Evolutionary conservation across 2,113 vertebrate genomes (phyloP), one percentile per base, ranked within the genome.

Genomic region (Brachionichthys hirsutus): DNA sequence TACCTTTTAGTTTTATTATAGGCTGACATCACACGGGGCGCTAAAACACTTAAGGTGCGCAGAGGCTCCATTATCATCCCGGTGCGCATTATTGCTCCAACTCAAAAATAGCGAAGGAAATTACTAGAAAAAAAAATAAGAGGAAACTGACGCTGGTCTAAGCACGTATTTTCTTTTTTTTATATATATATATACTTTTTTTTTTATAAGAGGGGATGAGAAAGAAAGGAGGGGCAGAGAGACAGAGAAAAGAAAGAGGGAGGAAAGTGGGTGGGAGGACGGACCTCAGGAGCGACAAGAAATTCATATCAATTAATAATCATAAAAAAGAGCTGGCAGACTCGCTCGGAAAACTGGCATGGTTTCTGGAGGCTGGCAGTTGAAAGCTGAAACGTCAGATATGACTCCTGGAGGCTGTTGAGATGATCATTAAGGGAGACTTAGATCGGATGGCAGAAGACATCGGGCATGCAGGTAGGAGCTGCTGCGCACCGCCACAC

Each of bases 1-100:
- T 93, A 93, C 92, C 92, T 93, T 92, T 91, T 88, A 87, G 85
- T 89, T 93, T 91, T 90, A 91, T 89, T 91, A 84, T 89, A 90
- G 89, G 85, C 90, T 89, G 89, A 92, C 91, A 92, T 93, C 91
- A 91, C 89, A 87, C 88, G 81, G 88, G 85, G 87, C 83, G 89
- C 89, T 91, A 87, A 88, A 89, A 88, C 90, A 86, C 88, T 88
- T 85, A 77, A 50, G 77, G 64, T 81, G 65, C 88, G 83, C 67
- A 90, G 77, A 84, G 87, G 68, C 76, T 82, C 83, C 87, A 89
- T 90, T 89, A 89, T 90, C 90, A 85, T 88, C 87, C 83, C 82
- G 54, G 57, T 72, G 75, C 76, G 74, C 81, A 73, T 83, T 89
- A 78, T 80, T 87, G 85, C 76, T 64, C 63, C 63, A 54, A 79